A percentile compares a stretch with the other conserved stretches of the same genome.
Conservation (phyloP, 2,797 vertebrate genomes). For the Epinephelus malabaricus region DNA sequence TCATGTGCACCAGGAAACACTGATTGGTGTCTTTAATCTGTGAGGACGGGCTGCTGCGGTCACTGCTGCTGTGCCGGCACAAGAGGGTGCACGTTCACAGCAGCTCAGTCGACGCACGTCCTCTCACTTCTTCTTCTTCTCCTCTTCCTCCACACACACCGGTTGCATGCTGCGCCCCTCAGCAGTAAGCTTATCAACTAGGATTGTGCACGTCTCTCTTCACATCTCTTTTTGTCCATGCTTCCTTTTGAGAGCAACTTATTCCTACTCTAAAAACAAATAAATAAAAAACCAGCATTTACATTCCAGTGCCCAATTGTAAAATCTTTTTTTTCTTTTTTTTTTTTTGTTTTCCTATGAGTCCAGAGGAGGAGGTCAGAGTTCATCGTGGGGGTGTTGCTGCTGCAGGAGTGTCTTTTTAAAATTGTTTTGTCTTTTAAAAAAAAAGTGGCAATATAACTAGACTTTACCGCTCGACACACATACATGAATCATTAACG, state of each 20-base stretch:
- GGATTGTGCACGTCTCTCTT: conserved; percentile 36
- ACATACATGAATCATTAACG: conserved; percentile 79
- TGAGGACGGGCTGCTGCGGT: conserved; percentile 66
- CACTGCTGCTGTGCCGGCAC: conserved; percentile 72
- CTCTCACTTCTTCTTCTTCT: conserved; percentile 22
- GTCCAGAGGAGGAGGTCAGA: conserved; percentile 75
- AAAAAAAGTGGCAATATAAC: conserved; percentile 73
- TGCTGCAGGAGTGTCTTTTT: conserved; percentile 63
- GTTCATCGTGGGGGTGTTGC: conserved; percentile 60
- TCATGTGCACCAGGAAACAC: conserved; percentile 53
- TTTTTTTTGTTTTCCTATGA: conserved; percentile 22
- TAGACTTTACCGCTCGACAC: conserved; percentile 78
- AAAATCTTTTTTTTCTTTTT: conserved; percentile 34
- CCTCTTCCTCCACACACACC: conserved; percentile 14
- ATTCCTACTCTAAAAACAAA: conserved; percentile 44
- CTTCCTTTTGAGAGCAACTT: conserved; percentile 20
- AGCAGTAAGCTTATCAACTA: conserved; percentile 50
- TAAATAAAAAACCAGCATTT: conserved; percentile 69
- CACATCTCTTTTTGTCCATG: conserved; percentile 7
- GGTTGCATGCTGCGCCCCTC: conserved; percentile 38
- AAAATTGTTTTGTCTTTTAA: conserved; percentile 55
- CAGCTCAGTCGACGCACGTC: conserved; percentile 75
- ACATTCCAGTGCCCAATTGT: conserved; percentile 80
- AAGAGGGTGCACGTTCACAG: conserved; percentile 57
- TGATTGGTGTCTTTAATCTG: conserved; percentile 39